Conservation (phyloP, 2,797 vertebrate species). For the Darevskia nairensis region DNA sequence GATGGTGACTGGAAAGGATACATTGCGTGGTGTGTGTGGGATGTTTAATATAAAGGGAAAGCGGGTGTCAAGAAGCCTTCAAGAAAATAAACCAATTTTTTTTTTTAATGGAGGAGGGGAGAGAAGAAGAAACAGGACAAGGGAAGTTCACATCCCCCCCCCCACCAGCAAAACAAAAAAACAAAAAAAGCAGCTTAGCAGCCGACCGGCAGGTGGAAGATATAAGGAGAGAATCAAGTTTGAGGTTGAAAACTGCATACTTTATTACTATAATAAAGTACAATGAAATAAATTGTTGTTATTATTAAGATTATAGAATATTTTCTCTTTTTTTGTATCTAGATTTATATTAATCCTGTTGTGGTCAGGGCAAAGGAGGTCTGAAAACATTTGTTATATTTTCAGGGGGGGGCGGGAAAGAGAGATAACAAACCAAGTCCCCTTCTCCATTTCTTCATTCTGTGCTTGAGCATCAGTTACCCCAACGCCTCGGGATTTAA, state of each 20-base stretch:
- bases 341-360: neutral
- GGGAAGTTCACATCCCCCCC: neutral
- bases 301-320: too few species aligned
- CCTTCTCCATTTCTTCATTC: neutral
- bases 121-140: neutral
- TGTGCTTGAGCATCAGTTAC: neutral
- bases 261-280: too few species aligned
- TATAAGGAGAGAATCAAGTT: conserved; percentile 45
- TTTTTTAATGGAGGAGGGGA: too few species aligned
- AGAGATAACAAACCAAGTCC: neutral
- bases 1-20: conserved; percentile 61
- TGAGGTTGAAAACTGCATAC: too few species aligned
- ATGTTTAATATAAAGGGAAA: conserved; percentile 35
- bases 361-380: too few species aligned
- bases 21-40: conserved; percentile 47
- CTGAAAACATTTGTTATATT: neutral
- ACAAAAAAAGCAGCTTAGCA: neutral
- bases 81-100: conserved; percentile 24
- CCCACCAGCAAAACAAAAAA: too few species aligned
- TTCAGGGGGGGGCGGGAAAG: neutral
- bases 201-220: conserved; percentile 60
- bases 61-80: conserved; percentile 36
- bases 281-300: too few species aligned
- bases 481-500: neutral
- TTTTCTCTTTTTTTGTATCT: too few species aligned